A percentile compares a stretch with the other conserved stretches of the same genome.
These are phyloP conservation scores for Pycnomerus fuliginosus DNA, from an alignment of 2,888 invertebrate species.

Conservation along the genomic window DNA sequence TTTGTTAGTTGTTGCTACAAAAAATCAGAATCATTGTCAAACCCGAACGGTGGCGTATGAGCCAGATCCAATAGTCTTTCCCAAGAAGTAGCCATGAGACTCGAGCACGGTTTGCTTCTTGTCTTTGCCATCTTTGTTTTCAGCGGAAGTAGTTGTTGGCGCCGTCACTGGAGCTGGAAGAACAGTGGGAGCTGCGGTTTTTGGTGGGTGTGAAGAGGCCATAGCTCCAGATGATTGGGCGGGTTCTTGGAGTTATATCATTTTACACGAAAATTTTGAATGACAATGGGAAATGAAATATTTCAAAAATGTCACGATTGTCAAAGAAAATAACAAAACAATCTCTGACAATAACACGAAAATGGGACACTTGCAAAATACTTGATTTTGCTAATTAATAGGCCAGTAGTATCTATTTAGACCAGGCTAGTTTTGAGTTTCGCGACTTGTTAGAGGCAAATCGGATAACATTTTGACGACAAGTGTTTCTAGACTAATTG, in stretches of 20 bases:
- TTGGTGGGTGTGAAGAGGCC: conserved; percentile 7
- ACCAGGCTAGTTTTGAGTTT: too few relatives aligned
- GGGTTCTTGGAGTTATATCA: conserved; percentile 8
- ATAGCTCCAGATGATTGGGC: conserved; percentile 6
- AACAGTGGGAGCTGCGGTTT: too few relatives aligned
- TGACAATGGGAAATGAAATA: conserved; percentile 5
- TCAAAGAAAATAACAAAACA: conserved; percentile 6
- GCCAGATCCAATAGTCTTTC: conserved; percentile 77
- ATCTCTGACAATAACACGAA: neutral
- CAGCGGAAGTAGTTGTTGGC: too few relatives aligned
- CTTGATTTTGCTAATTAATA: neutral
- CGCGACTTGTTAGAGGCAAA: too few relatives aligned
- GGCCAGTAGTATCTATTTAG: too few relatives aligned
- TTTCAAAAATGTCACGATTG: conserved; percentile 3
- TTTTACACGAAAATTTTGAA: conserved; percentile 12
- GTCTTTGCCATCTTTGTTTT: conserved; percentile 38
- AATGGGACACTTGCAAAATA: neutral
- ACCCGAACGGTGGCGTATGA: conserved; percentile 82
- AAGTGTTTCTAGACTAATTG: too few relatives aligned
- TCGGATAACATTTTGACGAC: too few relatives aligned
- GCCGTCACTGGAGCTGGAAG: too few relatives aligned
- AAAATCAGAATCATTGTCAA: conserved; percentile 22
- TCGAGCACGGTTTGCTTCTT: conserved; percentile 67
- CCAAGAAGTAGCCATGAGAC: conserved; percentile 73
- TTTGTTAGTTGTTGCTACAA: neutral